Percentiles rank a stretch among this genome's conserved stretches.
Conservation (phyloP, 2,113 vertebrate species). For the Archocentrus centrarchus region DNA sequence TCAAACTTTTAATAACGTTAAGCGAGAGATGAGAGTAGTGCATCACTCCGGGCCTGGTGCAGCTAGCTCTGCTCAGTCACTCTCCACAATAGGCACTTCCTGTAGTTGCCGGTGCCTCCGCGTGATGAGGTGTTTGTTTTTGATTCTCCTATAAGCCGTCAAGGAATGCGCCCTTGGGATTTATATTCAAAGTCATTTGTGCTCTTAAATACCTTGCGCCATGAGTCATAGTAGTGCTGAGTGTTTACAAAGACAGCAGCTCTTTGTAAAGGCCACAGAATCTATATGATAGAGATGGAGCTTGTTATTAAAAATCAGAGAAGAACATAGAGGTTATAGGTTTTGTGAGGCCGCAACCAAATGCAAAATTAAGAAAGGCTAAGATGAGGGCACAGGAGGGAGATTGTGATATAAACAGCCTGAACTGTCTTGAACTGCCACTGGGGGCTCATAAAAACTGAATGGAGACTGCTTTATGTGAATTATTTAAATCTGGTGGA, state of each 20-base stretch:
- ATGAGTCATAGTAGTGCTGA: conserved; percentile 37
- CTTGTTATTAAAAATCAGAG: conserved; percentile 54
- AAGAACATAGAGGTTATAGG: conserved; percentile 46
- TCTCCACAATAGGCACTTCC: conserved; percentile 44
- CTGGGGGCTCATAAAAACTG: conserved; percentile 76
- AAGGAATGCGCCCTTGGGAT: conserved; percentile 76
- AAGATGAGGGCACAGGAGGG: conserved; percentile 47
- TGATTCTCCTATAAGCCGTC: conserved; percentile 65
- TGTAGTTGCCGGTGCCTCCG: conserved; percentile 47
- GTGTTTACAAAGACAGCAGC: conserved; percentile 48
- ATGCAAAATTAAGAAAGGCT: conserved; percentile 62
- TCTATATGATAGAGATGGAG: conserved; percentile 32
- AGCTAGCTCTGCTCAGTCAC: conserved; percentile 31
- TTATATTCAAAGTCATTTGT: conserved; percentile 70
- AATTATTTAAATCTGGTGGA: conserved; percentile 76
- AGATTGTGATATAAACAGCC: conserved; percentile 66
- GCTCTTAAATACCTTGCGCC: conserved; percentile 50
- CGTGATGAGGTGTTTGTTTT: conserved; percentile 67
- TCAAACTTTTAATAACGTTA: conserved; percentile 81
- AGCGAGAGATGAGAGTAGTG: conserved; percentile 76
- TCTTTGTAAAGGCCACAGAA: conserved; percentile 38
- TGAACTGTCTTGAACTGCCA: conserved; percentile 71
- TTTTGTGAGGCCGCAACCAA: conserved; percentile 54
- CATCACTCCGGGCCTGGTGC: conserved; percentile 62
- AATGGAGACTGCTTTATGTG: conserved; percentile 73